phyloP scores from a whole-genome alignment of 2,797 vertebrate species.

The Megaceryle alcyon region DNA sequence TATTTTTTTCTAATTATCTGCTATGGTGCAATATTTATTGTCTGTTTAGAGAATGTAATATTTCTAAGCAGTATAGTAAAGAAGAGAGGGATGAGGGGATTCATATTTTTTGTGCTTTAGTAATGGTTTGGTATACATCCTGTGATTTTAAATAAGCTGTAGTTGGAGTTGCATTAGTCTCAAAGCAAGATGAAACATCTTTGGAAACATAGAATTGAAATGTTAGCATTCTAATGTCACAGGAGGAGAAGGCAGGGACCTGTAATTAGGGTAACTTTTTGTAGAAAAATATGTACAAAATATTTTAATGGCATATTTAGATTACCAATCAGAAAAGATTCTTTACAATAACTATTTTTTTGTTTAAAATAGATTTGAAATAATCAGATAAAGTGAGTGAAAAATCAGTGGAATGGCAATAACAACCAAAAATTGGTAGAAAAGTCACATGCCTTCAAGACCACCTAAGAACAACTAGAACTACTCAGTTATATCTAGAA shows the following conservation, averaged over 20 bases:
- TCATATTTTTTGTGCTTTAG: neutral
- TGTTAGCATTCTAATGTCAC: neutral
- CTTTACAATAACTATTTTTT: neutral
- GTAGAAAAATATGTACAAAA: neutral
- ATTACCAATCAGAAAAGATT: neutral
- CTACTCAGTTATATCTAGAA: neutral
- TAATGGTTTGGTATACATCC: neutral
- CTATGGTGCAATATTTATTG: slow-evolving; percentile 15
- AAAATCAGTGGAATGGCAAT: neutral
- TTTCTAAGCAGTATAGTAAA: slow-evolving; percentile 3
- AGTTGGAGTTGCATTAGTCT: neutral
- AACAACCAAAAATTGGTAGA: neutral
- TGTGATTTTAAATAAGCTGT: neutral
- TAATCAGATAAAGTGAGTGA: neutral
- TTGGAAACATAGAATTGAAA: neutral
- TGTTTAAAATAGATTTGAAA: neutral
- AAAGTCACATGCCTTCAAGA: neutral
- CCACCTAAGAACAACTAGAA: neutral
- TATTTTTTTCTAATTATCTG: slow-evolving; percentile 23
- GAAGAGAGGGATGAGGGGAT: neutral
- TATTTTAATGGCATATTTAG: neutral
- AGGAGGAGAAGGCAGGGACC: neutral
- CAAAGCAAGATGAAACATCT: neutral
- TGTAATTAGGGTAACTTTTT: neutral
- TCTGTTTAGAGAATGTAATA: neutral